Base-by-base conservation (phyloP, 1,140 invertebrate species). In the Formica selysi region DNA sequence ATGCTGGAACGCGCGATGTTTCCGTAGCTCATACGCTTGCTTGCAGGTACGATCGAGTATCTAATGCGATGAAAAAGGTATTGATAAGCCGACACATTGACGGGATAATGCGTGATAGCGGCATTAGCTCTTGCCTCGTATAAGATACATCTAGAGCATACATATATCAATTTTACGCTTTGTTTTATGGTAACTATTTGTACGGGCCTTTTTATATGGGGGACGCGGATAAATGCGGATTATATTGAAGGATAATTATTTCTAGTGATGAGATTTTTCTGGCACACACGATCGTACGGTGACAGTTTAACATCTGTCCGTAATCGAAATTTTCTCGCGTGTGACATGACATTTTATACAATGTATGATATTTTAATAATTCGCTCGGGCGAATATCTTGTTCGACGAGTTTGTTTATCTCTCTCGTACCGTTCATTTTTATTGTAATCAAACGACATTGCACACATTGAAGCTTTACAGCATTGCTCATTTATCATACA, bases 231-330 rank as follows among this genome's bases (percentile, higher is more conserved):
- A 61, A 73, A 13, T 13, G 67, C 38, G 54, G 54, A 71, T 81
- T 81, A 81, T 22, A 26, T 48, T 11, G 54, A 26, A n/a, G 76
- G 19, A 73, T 83, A 62, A 83, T 83, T 83, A 36, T 83, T 48
- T 61, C 13, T 32, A 38, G 51, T 10, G 19, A 81, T 38, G 51
- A 61, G 32, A 32, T 32, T 32, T 11, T 57, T 65, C 32, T 67
- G 67, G 59, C 32, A 59, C 51, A 57, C n/a, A 5, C 8, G 19
- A 57, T 32, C 54, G 51, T 4, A 10, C 67, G 13, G 22, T 41
- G 48, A 44, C 44, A 29, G 41, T 41, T 70, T 16, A 61, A 71
- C 51, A 13, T 64, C 19, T 26, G 61, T 79, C 16, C 13, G 22
- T 44, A 6, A 16, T 54, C 29, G 62, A 41, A 78, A 78, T 64